Base-by-base conservation (phyloP, 2,113 vertebrate species). In the Hydrolagus affinis region DNA sequence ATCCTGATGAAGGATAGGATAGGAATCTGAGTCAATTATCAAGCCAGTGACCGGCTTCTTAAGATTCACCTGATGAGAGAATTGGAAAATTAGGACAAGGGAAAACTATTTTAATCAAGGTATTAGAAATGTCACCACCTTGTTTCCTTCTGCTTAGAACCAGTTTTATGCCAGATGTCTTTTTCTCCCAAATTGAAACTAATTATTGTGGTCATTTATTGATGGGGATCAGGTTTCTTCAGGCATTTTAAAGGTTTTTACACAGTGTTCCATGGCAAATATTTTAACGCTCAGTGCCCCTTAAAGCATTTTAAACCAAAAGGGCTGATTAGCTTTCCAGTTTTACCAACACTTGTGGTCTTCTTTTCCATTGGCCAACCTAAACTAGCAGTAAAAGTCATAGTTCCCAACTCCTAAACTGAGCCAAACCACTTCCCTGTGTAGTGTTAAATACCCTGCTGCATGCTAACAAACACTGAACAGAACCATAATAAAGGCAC, bases 21-120 rank as follows among this genome's bases (percentile, higher is more conserved):
- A 91, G 93, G 93, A 95, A 95, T 94, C 91, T 70, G 11, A 86
- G 88, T 89, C 92, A 95, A 92, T 96, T 93, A 93, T 86, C 85
- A 86, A 59, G 77, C 88, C 88, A 85, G 85, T 86, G 66, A 89
- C 87, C 87, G 28, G 86, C 90, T 92, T 94, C 89, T 87, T 87
- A 90, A 88, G 89, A 87, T 90, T 93, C 92, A 95, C 92, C 94
- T 95, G 95, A 96, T 91, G 90, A 94, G 87, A 90, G 90, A 92
- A 91, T 19, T 75, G 87, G 71, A 88, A 90, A 93, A 94, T 89
- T 85, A 91, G 91, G 85, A 89, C 88, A 21, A 62, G 85, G 86
- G 77, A 91, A 93, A 89, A 92, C 62, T 83, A 92, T 91, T 91
- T 92, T 93, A 89, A 91, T 93, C 91, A 94, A 89, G 70, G 86